Conservation (phyloP, 1,140 invertebrate species). For the Chrysopa pallens region DNA sequence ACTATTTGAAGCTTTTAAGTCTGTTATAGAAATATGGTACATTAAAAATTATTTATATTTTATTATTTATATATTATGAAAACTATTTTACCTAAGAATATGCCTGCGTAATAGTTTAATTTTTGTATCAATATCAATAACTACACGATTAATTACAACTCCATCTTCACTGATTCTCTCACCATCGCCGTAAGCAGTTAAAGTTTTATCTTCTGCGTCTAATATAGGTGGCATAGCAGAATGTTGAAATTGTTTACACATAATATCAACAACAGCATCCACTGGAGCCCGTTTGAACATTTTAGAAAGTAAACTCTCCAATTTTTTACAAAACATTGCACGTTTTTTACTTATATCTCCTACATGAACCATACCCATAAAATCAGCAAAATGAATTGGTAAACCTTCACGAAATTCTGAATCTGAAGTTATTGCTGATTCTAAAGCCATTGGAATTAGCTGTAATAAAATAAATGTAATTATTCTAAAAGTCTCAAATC, state of each 20-base stretch:
- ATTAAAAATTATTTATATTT: no score
- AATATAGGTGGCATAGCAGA: constrained; percentile 75
- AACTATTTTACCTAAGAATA: constrained; percentile 33
- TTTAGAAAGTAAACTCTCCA: constrained; percentile 40
- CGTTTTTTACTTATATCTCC: constrained; percentile 28
- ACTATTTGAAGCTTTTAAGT: no score
- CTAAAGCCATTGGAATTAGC: constrained; percentile 57
- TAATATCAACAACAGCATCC: constrained; percentile 68
- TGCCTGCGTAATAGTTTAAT: constrained; percentile 53
- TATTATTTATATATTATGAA: no score
- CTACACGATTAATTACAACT: constrained; percentile 36
- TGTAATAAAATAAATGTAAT: constrained; percentile 15
- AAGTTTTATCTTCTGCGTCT: constrained; percentile 36
- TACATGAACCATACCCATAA: constrained; percentile 49
- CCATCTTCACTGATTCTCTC: constrained; percentile 48
- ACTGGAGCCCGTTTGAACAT: constrained; percentile 48
- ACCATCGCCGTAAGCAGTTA: constrained; percentile 48
- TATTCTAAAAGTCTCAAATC: no score
- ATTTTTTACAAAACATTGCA: constrained; percentile 32
- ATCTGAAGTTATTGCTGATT: constrained; percentile 49
- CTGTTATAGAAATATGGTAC: no score
- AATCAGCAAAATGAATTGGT: constrained; percentile 55
- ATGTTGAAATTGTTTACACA: constrained; percentile 66
- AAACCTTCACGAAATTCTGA: constrained; percentile 59
- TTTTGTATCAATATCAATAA: constrained; percentile 45